These are phyloP conservation scores for Lanistes nyassanus DNA, from an alignment of 1,140 invertebrate species.

Conservation along the genomic window DNA sequence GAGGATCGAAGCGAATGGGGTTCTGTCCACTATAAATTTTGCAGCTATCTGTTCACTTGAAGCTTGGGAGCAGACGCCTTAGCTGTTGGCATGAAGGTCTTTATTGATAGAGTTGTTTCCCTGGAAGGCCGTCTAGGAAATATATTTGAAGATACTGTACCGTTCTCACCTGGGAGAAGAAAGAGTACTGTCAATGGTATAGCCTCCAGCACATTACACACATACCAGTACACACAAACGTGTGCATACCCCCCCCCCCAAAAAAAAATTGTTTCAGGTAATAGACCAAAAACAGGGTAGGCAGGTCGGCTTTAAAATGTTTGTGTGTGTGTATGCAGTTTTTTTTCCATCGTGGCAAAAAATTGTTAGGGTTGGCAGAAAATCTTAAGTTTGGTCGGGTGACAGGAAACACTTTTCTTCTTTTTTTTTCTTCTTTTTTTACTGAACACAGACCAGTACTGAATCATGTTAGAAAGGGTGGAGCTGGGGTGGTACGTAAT, in stretches of 20 bases:
- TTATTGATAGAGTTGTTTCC: neutral
- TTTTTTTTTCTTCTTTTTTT: neutral
- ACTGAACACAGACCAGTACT: neutral
- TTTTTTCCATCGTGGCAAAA: too few species aligned
- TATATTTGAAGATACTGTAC: neutral
- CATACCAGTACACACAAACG: too few species aligned
- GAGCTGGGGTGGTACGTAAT: too few species aligned
- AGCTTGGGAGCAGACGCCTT: neutral
- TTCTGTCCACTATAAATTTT: neutral
- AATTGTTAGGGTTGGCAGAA: too few species aligned
- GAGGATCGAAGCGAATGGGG: neutral
- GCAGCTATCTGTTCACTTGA: constrained; percentile 9
- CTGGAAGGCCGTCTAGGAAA: neutral
- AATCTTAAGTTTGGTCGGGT: neutral
- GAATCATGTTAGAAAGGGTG: too few species aligned
- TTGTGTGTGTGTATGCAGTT: neutral
- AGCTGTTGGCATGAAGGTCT: neutral
- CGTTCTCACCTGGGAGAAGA: neutral
- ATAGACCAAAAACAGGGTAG: neutral
- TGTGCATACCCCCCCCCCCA: too few species aligned
- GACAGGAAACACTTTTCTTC: neutral
- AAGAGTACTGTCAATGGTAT: neutral
- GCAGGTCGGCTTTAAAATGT: neutral
- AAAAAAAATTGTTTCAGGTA: neutral
- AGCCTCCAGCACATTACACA: too few species aligned